Evolutionary conservation across 2,888 invertebrate species (phyloP), one percentile per base, ranked within the genome.

Genomic region (Athalia rosae): DNA sequence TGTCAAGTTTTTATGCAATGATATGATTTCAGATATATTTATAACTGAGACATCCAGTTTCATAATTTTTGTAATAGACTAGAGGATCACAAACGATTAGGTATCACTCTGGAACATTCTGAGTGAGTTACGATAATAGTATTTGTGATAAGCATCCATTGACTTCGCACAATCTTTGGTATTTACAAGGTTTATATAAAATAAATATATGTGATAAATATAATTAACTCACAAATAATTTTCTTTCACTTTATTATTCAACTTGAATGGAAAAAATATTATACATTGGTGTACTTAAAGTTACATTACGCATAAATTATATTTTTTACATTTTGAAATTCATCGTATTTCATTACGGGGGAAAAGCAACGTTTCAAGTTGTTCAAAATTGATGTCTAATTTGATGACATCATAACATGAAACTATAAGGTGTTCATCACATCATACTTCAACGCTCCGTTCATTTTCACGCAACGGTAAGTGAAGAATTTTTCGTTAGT

Each of bases 141-240:
- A 61, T 74, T 74, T 74, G 73, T 74, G 73, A 74, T 74, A 74
- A 74, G 73, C 73, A 74, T 74, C 61, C 61, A 74, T 74, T 74
- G 73, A 61, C 61, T 74, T 74, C 41, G 73, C 73, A 74, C 73
- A 61, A 74, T 74, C 61, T 74, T 74, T 74, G 61, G 73, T 74
- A 74, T 74, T 61, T 74, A 74, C 73, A 74, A 74, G 73, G 61
- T 74, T 74, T 74, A 61, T 61, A 74, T 59, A 47, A 61, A 61
- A 74, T 61, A 61, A 61, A 74, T 61, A 74, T 61, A 61, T 74
- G 73, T 74, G 73, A 74, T 74, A 74, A 74, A 74, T 61, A 74
- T 61, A 74, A 74, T 13, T 47, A 59, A 74, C 43, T 11, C 11
- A 71, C 56, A 58, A 74, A 74, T 59, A 8, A 74, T 74, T 74